phyloP scores from a whole-genome alignment of 2,797 vertebrate species.

The Neosilurus mollespiculum region DNA sequence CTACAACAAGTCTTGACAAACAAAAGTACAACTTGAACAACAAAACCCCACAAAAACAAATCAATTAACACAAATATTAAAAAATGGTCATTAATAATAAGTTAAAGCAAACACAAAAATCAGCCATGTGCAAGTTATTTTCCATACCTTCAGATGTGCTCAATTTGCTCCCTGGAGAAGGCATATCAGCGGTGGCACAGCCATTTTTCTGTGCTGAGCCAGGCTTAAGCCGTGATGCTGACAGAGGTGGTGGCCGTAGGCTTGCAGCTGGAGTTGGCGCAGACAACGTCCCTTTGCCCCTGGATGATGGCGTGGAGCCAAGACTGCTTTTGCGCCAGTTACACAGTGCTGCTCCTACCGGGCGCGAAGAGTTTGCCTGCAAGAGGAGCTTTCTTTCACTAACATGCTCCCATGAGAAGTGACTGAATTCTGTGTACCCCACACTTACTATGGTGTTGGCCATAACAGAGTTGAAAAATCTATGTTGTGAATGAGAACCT shows the following conservation, averaged over 20 bases:
- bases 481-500: constrained; percentile 12
- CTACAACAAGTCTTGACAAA: not conserved
- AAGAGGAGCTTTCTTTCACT: constrained; percentile 50
- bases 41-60: not conserved
- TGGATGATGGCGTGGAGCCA: constrained; percentile 47
- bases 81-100: not conserved
- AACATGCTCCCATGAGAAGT: constrained; percentile 16
- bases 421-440: constrained; percentile 3
- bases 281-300: constrained; percentile 43
- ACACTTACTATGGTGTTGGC: constrained; percentile 38
- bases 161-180: constrained; percentile 43
- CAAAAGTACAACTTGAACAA: not conserved
- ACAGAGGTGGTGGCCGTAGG: constrained; percentile 50
- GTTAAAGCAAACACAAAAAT: not conserved
- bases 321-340: constrained; percentile 58
- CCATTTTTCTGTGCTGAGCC: constrained; percentile 50
- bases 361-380: constrained; percentile 60
- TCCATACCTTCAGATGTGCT: constrained; percentile 49
- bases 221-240: constrained; percentile 56
- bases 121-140: not conserved
- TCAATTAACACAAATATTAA: too few relatives aligned
- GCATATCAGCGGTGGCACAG: constrained; percentile 25
- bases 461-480: constrained; percentile 39
- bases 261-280: constrained; percentile 49
- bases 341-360: constrained; percentile 16